Evolutionary conservation across 2,113 vertebrate genomes (phyloP).

Genomic region (Sclerurus mexicanus): DNA sequence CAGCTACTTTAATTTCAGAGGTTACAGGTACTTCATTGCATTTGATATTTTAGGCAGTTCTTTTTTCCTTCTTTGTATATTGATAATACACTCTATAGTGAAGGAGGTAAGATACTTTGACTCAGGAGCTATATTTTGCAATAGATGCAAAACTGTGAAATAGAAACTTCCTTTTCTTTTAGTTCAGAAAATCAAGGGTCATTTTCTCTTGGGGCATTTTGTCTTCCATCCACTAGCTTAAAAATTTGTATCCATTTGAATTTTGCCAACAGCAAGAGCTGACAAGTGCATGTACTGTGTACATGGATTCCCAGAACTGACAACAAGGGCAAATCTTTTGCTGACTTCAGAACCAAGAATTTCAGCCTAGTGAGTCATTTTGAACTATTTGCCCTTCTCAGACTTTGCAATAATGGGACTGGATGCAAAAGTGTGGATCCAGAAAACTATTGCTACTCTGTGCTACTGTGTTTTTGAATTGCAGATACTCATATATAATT

Average conservation of each 20-base stretch:
- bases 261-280: constrained; percentile 32
- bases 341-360: neutral
- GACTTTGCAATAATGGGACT: neutral
- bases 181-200: neutral
- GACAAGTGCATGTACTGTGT: neutral
- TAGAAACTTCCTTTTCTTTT: neutral
- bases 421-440: neutral
- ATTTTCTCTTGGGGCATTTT: neutral
- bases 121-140: neutral
- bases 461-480: neutral
- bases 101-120: neutral
- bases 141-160: neutral
- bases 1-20: neutral
- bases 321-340: neutral
- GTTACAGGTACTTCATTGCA: neutral
- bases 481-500: neutral
- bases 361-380: neutral
- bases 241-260: constrained; percentile 6
- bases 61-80: neutral
- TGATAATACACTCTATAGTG: neutral
- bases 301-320: neutral
- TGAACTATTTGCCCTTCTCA: neutral
- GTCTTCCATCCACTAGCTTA: neutral
- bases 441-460: neutral
- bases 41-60: neutral